Conservation (phyloP, 2,797 vertebrate genomes). For the Danio aesculapii region DNA sequence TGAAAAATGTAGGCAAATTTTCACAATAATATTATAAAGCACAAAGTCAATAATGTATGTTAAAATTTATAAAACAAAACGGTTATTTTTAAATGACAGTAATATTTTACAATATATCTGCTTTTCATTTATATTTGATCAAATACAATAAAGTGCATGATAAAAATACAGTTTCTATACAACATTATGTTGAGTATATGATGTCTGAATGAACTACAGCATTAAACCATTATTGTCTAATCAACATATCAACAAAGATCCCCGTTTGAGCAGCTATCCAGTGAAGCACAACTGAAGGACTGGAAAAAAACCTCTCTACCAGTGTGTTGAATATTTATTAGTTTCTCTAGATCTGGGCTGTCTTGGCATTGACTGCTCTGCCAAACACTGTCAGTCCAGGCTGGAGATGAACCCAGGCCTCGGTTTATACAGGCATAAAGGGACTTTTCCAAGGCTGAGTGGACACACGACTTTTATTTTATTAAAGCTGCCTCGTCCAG, state of each 20-base stretch:
- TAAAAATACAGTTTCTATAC: background rate
- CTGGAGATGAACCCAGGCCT: conserved; percentile 13
- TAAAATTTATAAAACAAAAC: too few species aligned
- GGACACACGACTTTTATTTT: background rate
- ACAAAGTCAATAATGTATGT: too few species aligned
- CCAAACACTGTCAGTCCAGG: conserved; percentile 22
- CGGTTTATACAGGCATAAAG: conserved; percentile 22
- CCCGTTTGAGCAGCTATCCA: background rate
- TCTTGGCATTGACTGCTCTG: conserved; percentile 25
- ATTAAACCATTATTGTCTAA: background rate
- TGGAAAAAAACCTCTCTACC: background rate
- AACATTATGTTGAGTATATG: background rate
- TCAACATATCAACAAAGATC: background rate
- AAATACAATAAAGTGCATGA: too few species aligned
- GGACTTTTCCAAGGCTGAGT: conserved; percentile 17
- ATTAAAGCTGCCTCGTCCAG: conserved; percentile 24
- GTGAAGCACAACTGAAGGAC: conserved; percentile 12
- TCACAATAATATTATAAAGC: too few species aligned
- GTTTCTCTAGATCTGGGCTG: conserved; percentile 6
- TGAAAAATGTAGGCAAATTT: too few species aligned
- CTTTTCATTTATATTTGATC: too few species aligned
- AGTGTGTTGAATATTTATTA: conserved; percentile 29
- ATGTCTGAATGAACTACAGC: background rate
- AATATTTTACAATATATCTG: too few species aligned
- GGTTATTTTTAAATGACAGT: too few species aligned